These are phyloP conservation scores for Vanessa cardui DNA, from an alignment of 2,888 invertebrate species.

Conservation along the genomic window DNA sequence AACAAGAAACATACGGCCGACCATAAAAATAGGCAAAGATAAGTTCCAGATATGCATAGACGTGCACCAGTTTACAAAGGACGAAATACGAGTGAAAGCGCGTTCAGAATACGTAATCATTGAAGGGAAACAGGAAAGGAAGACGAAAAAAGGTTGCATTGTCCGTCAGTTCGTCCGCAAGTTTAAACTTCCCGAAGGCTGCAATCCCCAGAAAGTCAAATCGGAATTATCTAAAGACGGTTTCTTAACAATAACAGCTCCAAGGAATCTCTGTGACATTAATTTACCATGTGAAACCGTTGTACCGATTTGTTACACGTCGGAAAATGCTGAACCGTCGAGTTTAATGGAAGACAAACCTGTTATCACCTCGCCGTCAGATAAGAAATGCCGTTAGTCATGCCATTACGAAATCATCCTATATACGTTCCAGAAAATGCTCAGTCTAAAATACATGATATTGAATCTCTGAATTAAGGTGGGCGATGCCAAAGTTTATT, in stretches of 20 bases:
- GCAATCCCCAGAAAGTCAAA: constrained; percentile 54
- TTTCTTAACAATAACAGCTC: constrained; percentile 60
- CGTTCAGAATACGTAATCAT: constrained; percentile 62
- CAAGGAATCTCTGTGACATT: constrained; percentile 49
- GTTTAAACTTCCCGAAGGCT: constrained; percentile 67
- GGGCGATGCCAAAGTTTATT: constrained; percentile 1
- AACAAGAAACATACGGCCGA: constrained; percentile 53
- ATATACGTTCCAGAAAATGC: background rate
- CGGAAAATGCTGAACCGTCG: constrained; percentile 34
- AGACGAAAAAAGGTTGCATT: constrained; percentile 55
- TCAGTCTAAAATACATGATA: constrained; percentile 16
- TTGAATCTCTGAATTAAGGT: constrained; percentile 8
- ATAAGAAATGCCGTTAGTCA: constrained; percentile 16
- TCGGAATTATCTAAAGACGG: constrained; percentile 60
- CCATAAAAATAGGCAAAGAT: constrained; percentile 59
- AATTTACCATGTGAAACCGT: constrained; percentile 53
- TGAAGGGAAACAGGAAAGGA: constrained; percentile 71
- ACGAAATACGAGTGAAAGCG: constrained; percentile 68
- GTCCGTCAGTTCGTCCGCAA: constrained; percentile 63
- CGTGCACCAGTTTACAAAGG: constrained; percentile 58
- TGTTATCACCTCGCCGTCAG: background rate
- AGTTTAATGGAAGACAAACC: constrained; percentile 24
- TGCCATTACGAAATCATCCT: background rate
- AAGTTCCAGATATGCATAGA: constrained; percentile 65
- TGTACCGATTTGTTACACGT: constrained; percentile 48